Percentiles rank a stretch among this genome's conserved stretches.
Evolutionary conservation across 2,113 vertebrate genomes (phyloP).

Genomic region (Conger conger): DNA sequence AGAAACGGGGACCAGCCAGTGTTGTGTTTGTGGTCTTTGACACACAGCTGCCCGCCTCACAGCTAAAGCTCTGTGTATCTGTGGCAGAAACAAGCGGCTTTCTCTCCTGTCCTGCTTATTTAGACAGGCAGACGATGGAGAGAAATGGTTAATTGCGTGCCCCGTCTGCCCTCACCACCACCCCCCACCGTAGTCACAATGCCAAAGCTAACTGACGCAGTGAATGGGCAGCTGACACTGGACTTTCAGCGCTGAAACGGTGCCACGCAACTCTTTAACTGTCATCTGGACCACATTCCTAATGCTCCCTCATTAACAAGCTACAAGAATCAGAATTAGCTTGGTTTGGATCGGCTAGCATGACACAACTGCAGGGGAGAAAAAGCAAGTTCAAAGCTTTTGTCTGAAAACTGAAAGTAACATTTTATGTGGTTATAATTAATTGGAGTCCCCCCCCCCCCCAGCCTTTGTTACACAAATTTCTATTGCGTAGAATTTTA

Average conservation of each 20-base stretch:
- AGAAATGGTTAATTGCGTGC: conserved; percentile 22
- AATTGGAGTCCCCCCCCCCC: not conserved
- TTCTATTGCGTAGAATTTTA: not conserved
- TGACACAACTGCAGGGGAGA: not conserved
- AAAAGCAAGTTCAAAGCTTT: not conserved
- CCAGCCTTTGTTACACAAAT: not conserved
- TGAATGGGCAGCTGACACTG: conserved; percentile 60
- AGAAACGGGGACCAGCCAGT: not conserved
- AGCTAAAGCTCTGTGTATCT: conserved; percentile 1
- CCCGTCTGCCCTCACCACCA: conserved; percentile 26
- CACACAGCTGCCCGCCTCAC: not conserved
- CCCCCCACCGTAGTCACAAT: conserved; percentile 39
- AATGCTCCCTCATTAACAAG: not conserved
- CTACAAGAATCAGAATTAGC: not conserved
- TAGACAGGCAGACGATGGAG: conserved; percentile 19
- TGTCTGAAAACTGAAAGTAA: not conserved
- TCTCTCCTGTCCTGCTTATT: conserved; percentile 14
- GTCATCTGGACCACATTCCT: conserved; percentile 1
- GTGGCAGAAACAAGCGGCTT: not conserved
- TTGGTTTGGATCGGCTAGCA: not conserved
- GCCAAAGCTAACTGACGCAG: conserved; percentile 61
- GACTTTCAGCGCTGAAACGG: not conserved
- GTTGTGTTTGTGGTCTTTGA: not conserved
- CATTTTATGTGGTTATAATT: not conserved
- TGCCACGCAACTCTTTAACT: not conserved